These are phyloP conservation scores for Premnoplex brunnescens DNA, from an alignment of 2,797 vertebrate genomes.

Conservation along the genomic window DNA sequence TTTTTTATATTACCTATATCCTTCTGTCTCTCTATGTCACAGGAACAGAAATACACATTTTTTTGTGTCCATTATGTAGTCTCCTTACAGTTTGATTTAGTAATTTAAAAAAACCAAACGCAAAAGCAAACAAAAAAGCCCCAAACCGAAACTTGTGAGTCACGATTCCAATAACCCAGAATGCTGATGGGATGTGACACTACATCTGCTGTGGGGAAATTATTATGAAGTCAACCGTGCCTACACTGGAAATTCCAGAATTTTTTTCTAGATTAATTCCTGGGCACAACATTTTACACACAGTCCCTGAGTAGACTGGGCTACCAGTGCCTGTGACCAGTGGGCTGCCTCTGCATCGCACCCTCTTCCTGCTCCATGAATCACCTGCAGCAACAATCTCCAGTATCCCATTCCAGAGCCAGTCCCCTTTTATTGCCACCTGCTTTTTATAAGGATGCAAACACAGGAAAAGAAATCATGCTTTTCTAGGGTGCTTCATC, in stretches of 20 bases:
- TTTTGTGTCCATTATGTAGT: neutral
- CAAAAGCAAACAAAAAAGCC: neutral
- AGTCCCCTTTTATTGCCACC: conserved; percentile 4
- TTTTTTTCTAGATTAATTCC: neutral
- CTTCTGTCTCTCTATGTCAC: neutral
- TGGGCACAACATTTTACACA: neutral
- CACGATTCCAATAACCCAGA: neutral
- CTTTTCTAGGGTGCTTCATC: neutral
- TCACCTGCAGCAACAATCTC: conserved; percentile 10
- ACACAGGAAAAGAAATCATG: neutral
- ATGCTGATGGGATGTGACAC: neutral
- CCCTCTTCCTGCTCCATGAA: conserved; percentile 17
- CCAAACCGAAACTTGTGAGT: neutral
- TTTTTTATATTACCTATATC: neutral
- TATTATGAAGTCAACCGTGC: neutral
- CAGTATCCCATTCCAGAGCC: neutral
- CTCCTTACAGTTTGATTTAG: neutral
- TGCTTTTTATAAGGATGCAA: neutral
- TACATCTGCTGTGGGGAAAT: neutral
- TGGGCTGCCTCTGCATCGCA: neutral
- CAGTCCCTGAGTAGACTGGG: neutral
- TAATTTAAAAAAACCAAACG: neutral
- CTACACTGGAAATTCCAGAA: neutral
- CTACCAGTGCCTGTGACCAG: neutral
- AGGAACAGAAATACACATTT: neutral